phyloP scores from a whole-genome alignment of 2,888 invertebrate genomes.

The Athetis lepigone region DNA sequence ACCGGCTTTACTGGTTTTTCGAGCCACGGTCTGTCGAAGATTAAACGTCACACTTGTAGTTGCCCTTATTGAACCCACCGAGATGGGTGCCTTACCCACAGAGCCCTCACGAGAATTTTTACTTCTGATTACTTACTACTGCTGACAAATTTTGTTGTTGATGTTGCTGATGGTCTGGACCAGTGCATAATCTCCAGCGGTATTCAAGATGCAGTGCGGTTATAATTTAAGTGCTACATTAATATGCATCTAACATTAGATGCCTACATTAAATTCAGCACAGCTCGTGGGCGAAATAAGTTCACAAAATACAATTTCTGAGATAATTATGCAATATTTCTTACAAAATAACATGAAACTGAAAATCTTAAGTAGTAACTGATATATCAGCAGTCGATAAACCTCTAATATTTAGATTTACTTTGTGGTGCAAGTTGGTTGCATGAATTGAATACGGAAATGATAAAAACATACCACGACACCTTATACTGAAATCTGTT shows the following conservation, averaged over 20 bases:
- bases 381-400: slow-evolving; percentile 1
- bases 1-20: too few species aligned
- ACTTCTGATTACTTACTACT: too few species aligned
- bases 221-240: not conserved
- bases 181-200: not conserved
- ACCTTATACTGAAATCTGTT: not conserved
- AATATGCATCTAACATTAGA: not conserved
- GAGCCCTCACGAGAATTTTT: too few species aligned
- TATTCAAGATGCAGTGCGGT: slow-evolving; percentile 2
- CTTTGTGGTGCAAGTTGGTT: not conserved
- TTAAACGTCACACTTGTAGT: too few species aligned
- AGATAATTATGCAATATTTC: slow-evolving; percentile 30
- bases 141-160: too few species aligned
- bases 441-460: too few species aligned
- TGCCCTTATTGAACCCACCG: too few species aligned
- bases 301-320: slow-evolving; percentile 26
- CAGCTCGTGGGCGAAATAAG: slow-evolving; percentile 2
- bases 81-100: too few species aligned
- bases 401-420: slow-evolving; percentile 14
- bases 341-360: slow-evolving; percentile 13
- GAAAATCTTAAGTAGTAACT: slow-evolving; percentile 12
- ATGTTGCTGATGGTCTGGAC: not conserved
- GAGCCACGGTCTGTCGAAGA: too few species aligned
- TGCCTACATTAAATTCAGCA: not conserved
- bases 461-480: too few species aligned